Evolutionary conservation across 1,140 invertebrate genomes (phyloP).

Genomic region (Anastrepha ludens): DNA sequence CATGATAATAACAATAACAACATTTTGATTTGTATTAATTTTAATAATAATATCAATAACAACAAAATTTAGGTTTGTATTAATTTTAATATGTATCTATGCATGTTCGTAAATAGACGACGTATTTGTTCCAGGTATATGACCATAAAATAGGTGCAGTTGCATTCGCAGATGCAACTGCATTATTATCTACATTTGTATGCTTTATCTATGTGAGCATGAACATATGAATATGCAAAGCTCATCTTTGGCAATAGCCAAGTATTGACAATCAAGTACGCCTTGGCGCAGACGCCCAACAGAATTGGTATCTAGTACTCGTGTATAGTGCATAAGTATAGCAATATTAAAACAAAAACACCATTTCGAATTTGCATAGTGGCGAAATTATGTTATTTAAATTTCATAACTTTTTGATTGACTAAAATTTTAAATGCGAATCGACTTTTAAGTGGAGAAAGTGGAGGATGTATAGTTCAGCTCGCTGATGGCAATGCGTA

Average conservation of each 20-base stretch:
- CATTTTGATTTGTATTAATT: not conserved
- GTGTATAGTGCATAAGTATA: not conserved
- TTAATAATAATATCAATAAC: conserved; percentile 35
- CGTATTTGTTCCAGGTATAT: not conserved
- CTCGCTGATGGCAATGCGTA: no score
- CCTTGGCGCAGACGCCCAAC: conserved; percentile 50
- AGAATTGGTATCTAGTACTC: conserved; percentile 27
- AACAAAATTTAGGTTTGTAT: not conserved
- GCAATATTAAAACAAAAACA: not conserved
- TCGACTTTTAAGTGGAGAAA: not conserved
- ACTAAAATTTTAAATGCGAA: not conserved
- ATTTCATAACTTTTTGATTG: conserved; percentile 20
- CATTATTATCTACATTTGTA: not conserved
- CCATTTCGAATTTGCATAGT: conserved; percentile 11
- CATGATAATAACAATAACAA: conserved; percentile 28
- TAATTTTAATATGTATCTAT: not conserved
- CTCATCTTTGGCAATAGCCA: conserved; percentile 42
- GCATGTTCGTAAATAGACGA: not conserved
- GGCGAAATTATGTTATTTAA: not conserved
- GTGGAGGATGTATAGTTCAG: not conserved
- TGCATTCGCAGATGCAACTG: conserved; percentile 1
- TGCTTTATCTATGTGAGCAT: not conserved
- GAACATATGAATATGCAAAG: not conserved
- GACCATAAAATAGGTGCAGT: conserved; percentile 40
- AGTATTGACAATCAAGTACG: conserved; percentile 50